Evolutionary conservation across 2,797 vertebrate species (phyloP), one percentile per base, ranked within the genome.

Genomic region (Catharus ustulatus): DNA sequence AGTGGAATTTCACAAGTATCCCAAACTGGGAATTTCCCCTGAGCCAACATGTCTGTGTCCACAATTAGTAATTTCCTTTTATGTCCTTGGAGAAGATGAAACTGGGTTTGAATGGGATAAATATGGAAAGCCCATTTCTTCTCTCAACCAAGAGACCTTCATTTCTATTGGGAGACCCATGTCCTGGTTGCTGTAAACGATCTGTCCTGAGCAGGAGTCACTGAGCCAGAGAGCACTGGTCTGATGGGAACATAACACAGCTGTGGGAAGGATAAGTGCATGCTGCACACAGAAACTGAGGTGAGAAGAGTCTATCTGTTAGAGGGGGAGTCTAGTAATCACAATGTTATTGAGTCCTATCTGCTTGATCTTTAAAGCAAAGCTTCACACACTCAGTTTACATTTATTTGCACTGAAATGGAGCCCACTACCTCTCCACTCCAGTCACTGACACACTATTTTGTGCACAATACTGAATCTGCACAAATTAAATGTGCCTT

Each of bases 371-470:
- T 32, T 83, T 85, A 84, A 21, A 76, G 40, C 59, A 78, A 76
- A 68, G 43, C 36, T 89, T 84, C 57, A 83, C 58, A 74, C 22
- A 42, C 46, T 78, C 62, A 52, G 81, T 95, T 95, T 95, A 96
- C 63, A 52, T 83, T 86, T 89, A 89, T 94, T 96, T 95, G 85
- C 89, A 96, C 94, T 94, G 86, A 95, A 94, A 92, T 34, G 48
- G 61, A 87, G 84, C 87, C 64, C 10, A 1, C 91, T 95, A 94
- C 94, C 91, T 96, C 94, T 87, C 88, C 76, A 87, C 63, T 89
- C 57, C 59, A 61, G 57, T 48, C 67, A 40, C 22, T 79, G 71
- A 67, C 57, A 79, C 52, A 80, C 6, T 58, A 11, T 77, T 93
- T 87, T 64, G 68, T 71, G 48, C 20, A 3, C 72, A 46, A 63